phyloP scores from a whole-genome alignment of 2,113 vertebrate genomes.

The Hippoglossus stenolepis region DNA sequence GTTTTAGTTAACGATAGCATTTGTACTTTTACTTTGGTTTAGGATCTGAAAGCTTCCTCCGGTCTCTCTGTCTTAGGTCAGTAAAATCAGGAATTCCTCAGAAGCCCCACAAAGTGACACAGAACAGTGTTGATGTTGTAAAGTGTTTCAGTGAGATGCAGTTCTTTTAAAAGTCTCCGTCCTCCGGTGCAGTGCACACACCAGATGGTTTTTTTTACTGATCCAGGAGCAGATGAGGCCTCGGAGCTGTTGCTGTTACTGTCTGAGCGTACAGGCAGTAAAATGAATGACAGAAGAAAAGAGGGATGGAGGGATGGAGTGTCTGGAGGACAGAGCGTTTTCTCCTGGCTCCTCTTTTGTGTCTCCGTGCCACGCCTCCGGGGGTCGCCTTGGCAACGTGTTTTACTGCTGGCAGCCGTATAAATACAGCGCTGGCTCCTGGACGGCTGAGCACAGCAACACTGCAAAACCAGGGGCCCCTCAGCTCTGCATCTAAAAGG shows the following conservation, averaged over 20 bases:
- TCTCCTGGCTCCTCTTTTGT: conserved; percentile 61
- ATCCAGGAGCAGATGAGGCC: neutral
- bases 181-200: neutral
- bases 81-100: too few relatives aligned
- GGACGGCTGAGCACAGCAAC: conserved; percentile 43
- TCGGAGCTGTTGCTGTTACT: neutral
- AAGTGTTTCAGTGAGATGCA: too few relatives aligned
- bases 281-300: conserved; percentile 43
- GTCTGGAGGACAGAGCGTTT: conserved; percentile 34
- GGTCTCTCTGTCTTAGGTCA: too few relatives aligned
- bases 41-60: too few relatives aligned
- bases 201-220: neutral
- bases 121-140: too few relatives aligned
- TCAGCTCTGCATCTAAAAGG: conserved; percentile 21
- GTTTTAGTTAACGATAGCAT: too few relatives aligned
- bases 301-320: conserved; percentile 22
- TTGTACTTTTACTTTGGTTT: too few relatives aligned
- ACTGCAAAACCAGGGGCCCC: conserved; percentile 15
- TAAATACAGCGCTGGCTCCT: conserved; percentile 63
- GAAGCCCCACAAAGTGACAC: too few relatives aligned
- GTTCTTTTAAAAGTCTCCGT: too few relatives aligned
- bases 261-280: conserved; percentile 6
- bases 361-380: conserved; percentile 57
- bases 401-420: conserved; percentile 69
- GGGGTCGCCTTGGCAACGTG: conserved; percentile 70